Base-by-base conservation (phyloP, 2,113 vertebrate species). In the Malurus cyaneus region DNA sequence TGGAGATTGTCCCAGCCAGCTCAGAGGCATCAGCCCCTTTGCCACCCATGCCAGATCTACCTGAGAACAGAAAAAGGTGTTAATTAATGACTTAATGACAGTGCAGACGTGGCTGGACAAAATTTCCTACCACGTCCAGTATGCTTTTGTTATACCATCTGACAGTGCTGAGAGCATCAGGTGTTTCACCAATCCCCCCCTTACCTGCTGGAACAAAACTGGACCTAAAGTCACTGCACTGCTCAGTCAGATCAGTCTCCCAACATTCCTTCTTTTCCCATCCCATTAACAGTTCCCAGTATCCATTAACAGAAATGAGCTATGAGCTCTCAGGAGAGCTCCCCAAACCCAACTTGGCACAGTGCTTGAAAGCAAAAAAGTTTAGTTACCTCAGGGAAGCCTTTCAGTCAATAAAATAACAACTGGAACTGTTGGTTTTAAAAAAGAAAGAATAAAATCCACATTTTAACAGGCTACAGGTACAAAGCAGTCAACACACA, bases 401-500 rank as follows among this genome's bases (percentile, higher is more conserved):
- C 60, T 69, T 84, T 82, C 52, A 39, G 79, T 86, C 87, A 83
- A 46, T 34, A 71, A 88, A 94, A 86, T 9, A 95, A 95, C 65
- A 87, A 72, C 81, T 46, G 83, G 79, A 93, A 82, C 28, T 46
- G 50, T 49, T 82, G 57, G 41, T 69, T 97, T 77, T 92, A 80
- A 92, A 84, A 96, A 79, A 66, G 60, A 41, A 77, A 83, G 52
- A 71, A 46, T 29, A 66, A 89, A 94, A 82, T 91, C 76, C 88
- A 90, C 67, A 34, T 70, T 62, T 94, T 92, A 95, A 89, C 92
- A 95, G 60, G 92, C 86, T 89, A 46, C 92, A 73, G 60, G 23
- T 86, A 95, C 95, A 97, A 95, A 96, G 93, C 54, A 90, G 90
- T 86, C 95, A 96, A 96, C 93, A 92, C 94, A 97, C 91, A 96